Evolutionary conservation across 1,140 invertebrate genomes (phyloP), one percentile per base, ranked within the genome.

Genomic region (Arion vulgaris): DNA sequence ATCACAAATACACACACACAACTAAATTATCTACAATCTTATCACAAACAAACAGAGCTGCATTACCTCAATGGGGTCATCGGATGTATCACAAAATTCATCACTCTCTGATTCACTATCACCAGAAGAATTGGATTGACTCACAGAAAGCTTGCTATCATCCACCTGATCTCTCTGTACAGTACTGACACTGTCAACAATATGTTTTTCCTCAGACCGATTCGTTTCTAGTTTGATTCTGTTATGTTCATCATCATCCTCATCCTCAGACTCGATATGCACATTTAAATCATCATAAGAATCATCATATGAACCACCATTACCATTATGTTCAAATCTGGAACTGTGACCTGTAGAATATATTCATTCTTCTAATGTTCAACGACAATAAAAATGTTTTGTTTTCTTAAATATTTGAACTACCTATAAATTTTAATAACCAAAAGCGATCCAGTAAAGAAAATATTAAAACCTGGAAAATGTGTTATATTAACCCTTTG

Each of bases 31-130:
- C n/a, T n/a, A n/a, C n/a, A n/a, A n/a, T n/a, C n/a, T n/a, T n/a
- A n/a, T n/a, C n/a, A n/a, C n/a, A n/a, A n/a, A n/a, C 38, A 80
- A 19, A 41, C 34, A 78, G 7, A 0, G 45, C 5, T 26, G 1
- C 17, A n/a, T 39, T 84, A 86, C 85, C 72, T 85, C 84, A 69
- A 85, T 75, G 23, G 87, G 87, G 82, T 89, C 85, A 57, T 92
- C 91, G 11, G 90, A 87, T 4, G 92, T 92, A 84, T 93, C 92
- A 85, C 92, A 91, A 85, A 91, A 93, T 85, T 92, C 92, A 32
- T 92, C 92, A 39, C 77, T 86, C 32, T 93, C 92, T 88, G 91
- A 92, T 34, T 92, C 92, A 80, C 85, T 87, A 28, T 89, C 90
- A 83, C 78, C 41, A 34, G 41, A 75, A 9, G 38, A 75, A 4